phyloP scores from a whole-genome alignment of 35 echinoderm and acorn worm species.

The Heliocidaris tuberculata region DNA sequence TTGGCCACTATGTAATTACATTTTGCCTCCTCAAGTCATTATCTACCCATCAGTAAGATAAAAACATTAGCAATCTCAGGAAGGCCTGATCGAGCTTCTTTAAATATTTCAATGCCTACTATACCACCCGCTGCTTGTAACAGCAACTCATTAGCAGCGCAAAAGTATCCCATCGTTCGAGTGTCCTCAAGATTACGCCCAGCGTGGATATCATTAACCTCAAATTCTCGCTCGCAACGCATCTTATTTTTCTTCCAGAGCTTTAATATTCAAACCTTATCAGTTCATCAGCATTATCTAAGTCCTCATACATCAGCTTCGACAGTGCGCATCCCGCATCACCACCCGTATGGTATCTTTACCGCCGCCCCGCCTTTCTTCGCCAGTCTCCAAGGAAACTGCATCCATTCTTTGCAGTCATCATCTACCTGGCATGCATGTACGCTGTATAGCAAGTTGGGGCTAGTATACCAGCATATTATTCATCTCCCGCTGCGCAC shows the following conservation, averaged over 20 bases:
- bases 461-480: background rate
- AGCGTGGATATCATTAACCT: conserved; percentile 38
- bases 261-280: conserved; percentile 2
- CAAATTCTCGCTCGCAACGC: conserved; percentile 7
- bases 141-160: conserved; percentile 26
- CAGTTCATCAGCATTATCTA: background rate
- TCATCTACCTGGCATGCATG: background rate
- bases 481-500: conserved; percentile 21
- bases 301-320: background rate
- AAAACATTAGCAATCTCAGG: background rate
- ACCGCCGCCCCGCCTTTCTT: conserved; percentile 44
- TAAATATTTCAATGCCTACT: conserved; percentile 6
- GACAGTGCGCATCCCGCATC: conserved; percentile 16
- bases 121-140: background rate
- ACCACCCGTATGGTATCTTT: background rate
- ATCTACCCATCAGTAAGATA: background rate
- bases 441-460: background rate
- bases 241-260: background rate
- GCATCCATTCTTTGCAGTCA: background rate
- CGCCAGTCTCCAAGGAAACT: conserved; percentile 38
- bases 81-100: background rate
- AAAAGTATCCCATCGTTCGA: conserved; percentile 14
- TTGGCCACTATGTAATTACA: conserved; percentile 8
- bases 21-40: background rate
- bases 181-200: background rate